Percentiles rank a stretch among this genome's conserved stretches.
Conservation (phyloP, 1,140 invertebrate genomes). For the Ooceraea biroi region DNA sequence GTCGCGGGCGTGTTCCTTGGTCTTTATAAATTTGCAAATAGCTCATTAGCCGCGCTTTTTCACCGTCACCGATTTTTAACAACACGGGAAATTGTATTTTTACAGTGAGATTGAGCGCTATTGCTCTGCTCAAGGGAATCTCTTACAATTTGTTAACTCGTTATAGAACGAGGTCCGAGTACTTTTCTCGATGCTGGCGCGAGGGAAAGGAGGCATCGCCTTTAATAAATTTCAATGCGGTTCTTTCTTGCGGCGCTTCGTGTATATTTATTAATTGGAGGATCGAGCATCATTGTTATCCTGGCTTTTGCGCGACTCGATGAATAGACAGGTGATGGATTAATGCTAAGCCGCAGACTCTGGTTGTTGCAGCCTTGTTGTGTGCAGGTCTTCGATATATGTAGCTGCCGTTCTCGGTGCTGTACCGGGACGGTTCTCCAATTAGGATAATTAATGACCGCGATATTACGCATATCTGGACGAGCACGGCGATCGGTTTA, state of each 20-base stretch:
- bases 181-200: no score
- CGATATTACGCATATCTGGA: slow-evolving; percentile 41
- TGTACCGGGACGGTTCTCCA: slow-evolving; percentile 20
- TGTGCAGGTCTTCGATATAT: slow-evolving; percentile 35
- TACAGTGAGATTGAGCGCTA: background rate
- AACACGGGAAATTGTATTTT: slow-evolving; percentile 21
- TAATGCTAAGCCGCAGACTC: slow-evolving; percentile 44
- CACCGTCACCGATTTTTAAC: slow-evolving; percentile 1
- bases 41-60: slow-evolving; percentile 15
- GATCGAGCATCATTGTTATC: background rate
- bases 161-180: background rate
- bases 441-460: slow-evolving; percentile 62
- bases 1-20: slow-evolving; percentile 21
- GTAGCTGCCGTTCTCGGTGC: slow-evolving; percentile 25
- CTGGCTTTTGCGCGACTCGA: slow-evolving; percentile 12
- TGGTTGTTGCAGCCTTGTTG: slow-evolving; percentile 43
- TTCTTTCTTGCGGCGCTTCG: background rate
- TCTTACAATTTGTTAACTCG: slow-evolving; percentile 5
- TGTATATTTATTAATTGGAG: slow-evolving; percentile 27
- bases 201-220: no score
- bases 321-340: slow-evolving; percentile 55
- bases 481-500: slow-evolving; percentile 7
- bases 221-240: background rate
- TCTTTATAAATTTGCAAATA: slow-evolving; percentile 57
- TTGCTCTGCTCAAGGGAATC: background rate